Evolutionary conservation across 2,888 invertebrate genomes (phyloP).

Genomic region (Tetrapedia diversipes): DNA sequence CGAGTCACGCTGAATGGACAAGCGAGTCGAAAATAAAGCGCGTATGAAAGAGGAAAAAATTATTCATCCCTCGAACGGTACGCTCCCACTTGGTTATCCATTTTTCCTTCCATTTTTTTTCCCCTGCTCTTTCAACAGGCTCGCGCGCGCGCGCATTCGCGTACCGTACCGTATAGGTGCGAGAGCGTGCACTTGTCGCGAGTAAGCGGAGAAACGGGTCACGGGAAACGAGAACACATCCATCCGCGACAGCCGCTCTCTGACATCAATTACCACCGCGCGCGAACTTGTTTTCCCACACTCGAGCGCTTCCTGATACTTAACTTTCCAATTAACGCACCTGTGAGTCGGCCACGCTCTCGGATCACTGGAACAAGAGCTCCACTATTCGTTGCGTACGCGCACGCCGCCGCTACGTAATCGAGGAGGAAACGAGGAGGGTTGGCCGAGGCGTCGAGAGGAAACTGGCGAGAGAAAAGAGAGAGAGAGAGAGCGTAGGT

Average conservation of each 20-base stretch:
- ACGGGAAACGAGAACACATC: constrained; percentile 46
- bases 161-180: too few species aligned
- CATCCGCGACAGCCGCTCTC: constrained; percentile 31
- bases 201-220: constrained; percentile 35
- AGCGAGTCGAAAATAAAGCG: not conserved
- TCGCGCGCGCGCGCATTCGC: too few species aligned
- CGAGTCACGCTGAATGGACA: not conserved
- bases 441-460: not conserved
- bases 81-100: too few species aligned
- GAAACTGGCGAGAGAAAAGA: not conserved
- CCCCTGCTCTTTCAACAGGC: too few species aligned
- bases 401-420: not conserved
- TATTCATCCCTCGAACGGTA: not conserved
- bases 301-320: constrained; percentile 61
- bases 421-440: not conserved
- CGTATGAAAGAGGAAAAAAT: constrained; percentile 10
- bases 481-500: too few species aligned
- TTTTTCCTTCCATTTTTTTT: too few species aligned
- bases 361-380: constrained; percentile 32
- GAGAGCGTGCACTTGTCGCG: not conserved
- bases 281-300: constrained; percentile 54
- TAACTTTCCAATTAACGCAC: constrained; percentile 76
- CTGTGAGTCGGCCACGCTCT: constrained; percentile 57
- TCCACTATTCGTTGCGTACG: constrained; percentile 10
- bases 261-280: constrained; percentile 46